Base-by-base conservation (phyloP, 1,140 invertebrate species). In the Hycleus cichorii region DNA sequence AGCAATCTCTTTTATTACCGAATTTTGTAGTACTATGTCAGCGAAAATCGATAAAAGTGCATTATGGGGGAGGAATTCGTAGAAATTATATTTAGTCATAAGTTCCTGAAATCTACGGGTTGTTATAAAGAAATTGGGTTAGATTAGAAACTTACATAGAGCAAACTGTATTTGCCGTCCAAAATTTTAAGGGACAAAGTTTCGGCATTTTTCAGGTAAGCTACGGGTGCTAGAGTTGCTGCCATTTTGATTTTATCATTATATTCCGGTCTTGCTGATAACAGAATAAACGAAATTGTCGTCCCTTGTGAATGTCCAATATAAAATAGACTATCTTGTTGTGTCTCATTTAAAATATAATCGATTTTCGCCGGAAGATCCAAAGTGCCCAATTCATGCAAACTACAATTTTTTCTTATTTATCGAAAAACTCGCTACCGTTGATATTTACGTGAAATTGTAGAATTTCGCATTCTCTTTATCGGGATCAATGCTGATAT, bases 351-450 rank as follows among this genome's bases (percentile, higher is more conserved):
- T 11, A 84, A 60, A 12, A 83, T 75, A 61, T 79, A 80, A 60
- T 83, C 76, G 9, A 88, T 76, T 64, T 79, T 76, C 0, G 82
- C 78, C 18, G 85, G 82, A 11, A 87, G 50, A 69, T 88, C 85
- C 62, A 78, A 80, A 3, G 70, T 57, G 5, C 78, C 81, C 72
- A 88, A 85, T 73, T 90, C 85, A 64, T 89, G 81, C 71, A 77
- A 89, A 62, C 83, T 86, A 64, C 71, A 71, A 58, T 54, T 26
- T 48, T 81, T 39, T 61, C 38, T 42, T 32, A 39, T 10, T 24
- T 5, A 25, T 8, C 6, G 40, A 40, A 7, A 1, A 40, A 4
- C 4, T 4, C n/a, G 8, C 6, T 39, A 50, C 7, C 8, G 10
- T 50, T n/a, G 4, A 12, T 39, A 38, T 3, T 10, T 25, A 46